Base-by-base conservation (phyloP, 2,797 vertebrate species). In the Setipinna tenuifilis region DNA sequence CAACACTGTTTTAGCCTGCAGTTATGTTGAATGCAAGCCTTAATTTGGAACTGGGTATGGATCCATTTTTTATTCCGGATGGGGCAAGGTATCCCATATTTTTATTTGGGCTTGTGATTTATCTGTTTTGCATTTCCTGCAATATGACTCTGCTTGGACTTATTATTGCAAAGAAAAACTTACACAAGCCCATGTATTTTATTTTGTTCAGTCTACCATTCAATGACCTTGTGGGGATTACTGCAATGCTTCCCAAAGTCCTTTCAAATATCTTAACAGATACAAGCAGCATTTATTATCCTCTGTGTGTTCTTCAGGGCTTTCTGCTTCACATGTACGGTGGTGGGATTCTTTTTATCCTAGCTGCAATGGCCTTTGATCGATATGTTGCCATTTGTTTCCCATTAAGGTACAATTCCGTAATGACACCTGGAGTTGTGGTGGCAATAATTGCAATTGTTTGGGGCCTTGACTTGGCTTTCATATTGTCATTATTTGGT, bases 241-340 rank as follows among this genome's bases (percentile, higher is more conserved):
- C 86, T 2, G 84, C 86, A 14, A 93, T 95, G 92, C 87, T 96
- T 0, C 95, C 95, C 1, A 95, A 94, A 82, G 87, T 89, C 54
- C 81, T 91, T 17, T 87, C 81, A 11, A 86, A 90, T 75, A 90
- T 91, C 81, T 0, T 91, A n/a, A 88, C 71, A 0, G 89, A 91
- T 84, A 93, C 90, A 6, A 91, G 88, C 54, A 86, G 50, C 10
- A 88, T 94, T 0, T 89, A 91, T 57, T 95, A 95, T 83, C 93
- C 91, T 6, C 90, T 94, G 0, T 96, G 95, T 87, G 92, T 95
- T 31, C 86, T 96, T 10, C 95, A 96, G 82, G 95, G 87, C 0
- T 95, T 95, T 88, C n/a, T 95, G 65, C 91, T 95, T 1, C 95
- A 96, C 89, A 91, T 95, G 92, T 96, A 95, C 0, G 95, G 94